Percentiles rank a stretch among this genome's conserved stretches.
Evolutionary conservation across 2,797 vertebrate genomes (phyloP).

Genomic region (Zalophus californianus): DNA sequence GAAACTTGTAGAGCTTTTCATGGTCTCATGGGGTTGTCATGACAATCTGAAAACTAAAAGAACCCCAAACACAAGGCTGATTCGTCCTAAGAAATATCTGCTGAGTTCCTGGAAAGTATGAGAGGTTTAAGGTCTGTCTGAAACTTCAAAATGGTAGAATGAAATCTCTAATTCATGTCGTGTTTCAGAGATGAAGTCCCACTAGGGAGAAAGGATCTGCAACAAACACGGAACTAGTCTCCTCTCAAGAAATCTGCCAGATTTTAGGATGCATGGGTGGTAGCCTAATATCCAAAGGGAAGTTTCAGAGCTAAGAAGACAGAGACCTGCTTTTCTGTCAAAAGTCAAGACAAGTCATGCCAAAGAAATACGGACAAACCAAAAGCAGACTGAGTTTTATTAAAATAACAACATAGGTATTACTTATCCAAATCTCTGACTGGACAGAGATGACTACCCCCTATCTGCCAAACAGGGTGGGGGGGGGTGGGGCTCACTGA

Average conservation of each 20-base stretch:
- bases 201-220: background rate
- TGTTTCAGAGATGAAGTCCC: background rate
- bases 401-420: background rate
- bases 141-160: background rate
- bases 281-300: background rate
- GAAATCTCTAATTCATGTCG: background rate
- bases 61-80: background rate
- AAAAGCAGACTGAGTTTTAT: slow-evolving; percentile 20
- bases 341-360: background rate
- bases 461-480: background rate
- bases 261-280: background rate
- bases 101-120: background rate
- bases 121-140: background rate
- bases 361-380: background rate
- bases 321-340: background rate
- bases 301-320: background rate
- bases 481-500: background rate
- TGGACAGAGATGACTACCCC: background rate
- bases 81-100: slow-evolving; percentile 5
- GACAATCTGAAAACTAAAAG: background rate
- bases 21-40: background rate
- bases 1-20: background rate
- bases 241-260: background rate
- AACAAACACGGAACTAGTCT: slow-evolving; percentile 2
- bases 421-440: background rate